Base-by-base conservation (phyloP, 2,113 vertebrate genomes). In the Megaceryle torquata region DNA sequence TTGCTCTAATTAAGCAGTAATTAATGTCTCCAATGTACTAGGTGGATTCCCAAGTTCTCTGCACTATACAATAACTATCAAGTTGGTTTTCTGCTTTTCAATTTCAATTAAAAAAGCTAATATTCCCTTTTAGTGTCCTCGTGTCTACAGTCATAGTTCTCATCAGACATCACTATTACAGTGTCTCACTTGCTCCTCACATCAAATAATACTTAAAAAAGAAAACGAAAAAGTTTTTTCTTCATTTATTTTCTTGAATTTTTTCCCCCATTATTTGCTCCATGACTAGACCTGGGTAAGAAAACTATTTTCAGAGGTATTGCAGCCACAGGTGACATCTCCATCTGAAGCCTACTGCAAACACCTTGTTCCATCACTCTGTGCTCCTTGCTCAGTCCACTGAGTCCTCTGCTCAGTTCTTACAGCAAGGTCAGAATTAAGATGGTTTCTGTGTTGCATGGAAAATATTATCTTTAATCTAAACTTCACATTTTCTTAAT, bases 1-100 rank as follows among this genome's bases (percentile, higher is more conserved):
- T 89, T 95, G 88, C 75, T 94, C 90, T 95, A 95, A 95, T 94
- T 93, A 95, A 94, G 84, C 78, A 85, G 89, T 95, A 96, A 96
- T 95, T 95, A 96, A 88, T 82, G 70, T 39, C 59, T 95, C 78
- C 67, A 44, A 87, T 95, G 70, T 74, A 84, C 11, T 6, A 77
- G 63, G 44, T 94, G 60, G 95, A 89, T 91, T 87, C 93, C 57
- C 65, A 87, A 87, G 85, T 79, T 84, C 84, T 96, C 61, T 68
- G 53, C 44, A 15, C 41, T 56, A 29, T n/a, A 60, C 78, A 60
- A 2, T 64, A 56, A 88, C 19, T 26, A 82, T 64, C 48, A 31
- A 50, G 43, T 15, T 70, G 89, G 53, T 11, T 87, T 91, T 87
- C 70, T 79, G 44, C 82, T 82, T 84, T 96, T 51, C 6, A 0